Evolutionary conservation across 2,113 vertebrate genomes (phyloP).

Genomic region (Notiomystis cincta): DNA sequence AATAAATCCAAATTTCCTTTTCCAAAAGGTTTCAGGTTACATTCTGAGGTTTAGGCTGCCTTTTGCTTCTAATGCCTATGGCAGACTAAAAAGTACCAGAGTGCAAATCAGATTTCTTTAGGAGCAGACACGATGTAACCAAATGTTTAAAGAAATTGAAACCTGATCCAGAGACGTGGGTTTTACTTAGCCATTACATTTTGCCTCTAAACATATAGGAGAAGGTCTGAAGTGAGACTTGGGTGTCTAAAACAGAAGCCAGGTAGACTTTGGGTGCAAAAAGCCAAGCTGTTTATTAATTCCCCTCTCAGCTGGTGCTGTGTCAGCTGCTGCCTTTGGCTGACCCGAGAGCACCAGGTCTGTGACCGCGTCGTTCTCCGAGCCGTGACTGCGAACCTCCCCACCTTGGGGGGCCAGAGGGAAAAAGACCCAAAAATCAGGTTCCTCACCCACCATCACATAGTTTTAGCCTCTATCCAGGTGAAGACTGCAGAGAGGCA

Average conservation of each 20-base stretch:
- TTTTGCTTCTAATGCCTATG: not conserved
- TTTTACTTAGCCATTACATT: not conserved
- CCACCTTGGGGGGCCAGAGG: not conserved
- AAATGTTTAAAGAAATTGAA: not conserved
- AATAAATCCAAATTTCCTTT: not conserved
- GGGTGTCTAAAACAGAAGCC: not conserved
- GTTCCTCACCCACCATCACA: not conserved
- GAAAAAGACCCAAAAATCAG: not conserved
- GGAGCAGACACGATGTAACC: not conserved
- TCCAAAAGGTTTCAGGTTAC: slow-evolving; percentile 6
- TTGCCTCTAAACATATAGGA: not conserved
- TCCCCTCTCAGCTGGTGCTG: not conserved
- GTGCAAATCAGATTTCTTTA: not conserved
- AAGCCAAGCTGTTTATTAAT: not conserved
- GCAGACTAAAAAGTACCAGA: not conserved
- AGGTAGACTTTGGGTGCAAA: not conserved
- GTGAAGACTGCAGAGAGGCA: not conserved
- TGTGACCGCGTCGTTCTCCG: accelerated
- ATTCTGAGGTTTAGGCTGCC: not conserved
- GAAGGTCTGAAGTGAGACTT: not conserved
- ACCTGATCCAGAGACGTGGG: not conserved
- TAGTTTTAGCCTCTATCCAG: not conserved
- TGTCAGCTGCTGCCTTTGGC: not conserved
- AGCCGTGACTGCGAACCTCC: no score
- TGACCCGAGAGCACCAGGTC: not conserved